Base-by-base conservation (phyloP, 2,888 invertebrate genomes). In the Chironomus riparius region DNA sequence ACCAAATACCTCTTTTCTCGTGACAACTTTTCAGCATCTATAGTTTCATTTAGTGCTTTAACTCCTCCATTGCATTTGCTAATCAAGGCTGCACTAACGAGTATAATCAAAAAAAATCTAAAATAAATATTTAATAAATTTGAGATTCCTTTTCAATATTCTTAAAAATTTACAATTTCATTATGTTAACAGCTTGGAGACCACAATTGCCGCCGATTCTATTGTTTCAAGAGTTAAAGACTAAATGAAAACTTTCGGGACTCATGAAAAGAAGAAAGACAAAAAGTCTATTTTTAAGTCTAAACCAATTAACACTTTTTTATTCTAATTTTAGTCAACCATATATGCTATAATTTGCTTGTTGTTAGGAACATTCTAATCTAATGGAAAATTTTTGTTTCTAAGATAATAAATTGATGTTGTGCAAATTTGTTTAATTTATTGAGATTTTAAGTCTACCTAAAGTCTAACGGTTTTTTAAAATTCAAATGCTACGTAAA, bases 101-200 rank as follows among this genome's bases (percentile, higher is more conserved):
- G 10, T 2, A 10, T 2, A 7, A 38, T 38, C 38, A 10, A 38
- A 38, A 38, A 38, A 2, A 38, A 24, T 3, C 3, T 24, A 24
- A 3, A 24, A n/a, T n/a, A n/a, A n/a, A n/a, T n/a, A n/a, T n/a
- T n/a, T n/a, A n/a, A n/a, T n/a, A n/a, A n/a, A n/a, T n/a, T n/a
- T n/a, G n/a, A n/a, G n/a, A n/a, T n/a, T n/a, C n/a, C n/a, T n/a
- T n/a, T n/a, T n/a, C n/a, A n/a, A n/a, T n/a, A n/a, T n/a, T n/a
- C n/a, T n/a, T n/a, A n/a, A n/a, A n/a, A n/a, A n/a, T n/a, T 65
- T 65, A 65, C 65, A 65, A 24, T 65, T 65, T 65, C 65, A 65
- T 65, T 7, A 65, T 65, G 10, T 65, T 24, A 65, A 22, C 65
- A 10, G 12, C 3, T 22, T 7, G 56, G 18, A 56, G 56, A 56